Evolutionary conservation across 2,797 vertebrate genomes (phyloP), one percentile per base, ranked within the genome.

Genomic region (Argyrosomus regius): DNA sequence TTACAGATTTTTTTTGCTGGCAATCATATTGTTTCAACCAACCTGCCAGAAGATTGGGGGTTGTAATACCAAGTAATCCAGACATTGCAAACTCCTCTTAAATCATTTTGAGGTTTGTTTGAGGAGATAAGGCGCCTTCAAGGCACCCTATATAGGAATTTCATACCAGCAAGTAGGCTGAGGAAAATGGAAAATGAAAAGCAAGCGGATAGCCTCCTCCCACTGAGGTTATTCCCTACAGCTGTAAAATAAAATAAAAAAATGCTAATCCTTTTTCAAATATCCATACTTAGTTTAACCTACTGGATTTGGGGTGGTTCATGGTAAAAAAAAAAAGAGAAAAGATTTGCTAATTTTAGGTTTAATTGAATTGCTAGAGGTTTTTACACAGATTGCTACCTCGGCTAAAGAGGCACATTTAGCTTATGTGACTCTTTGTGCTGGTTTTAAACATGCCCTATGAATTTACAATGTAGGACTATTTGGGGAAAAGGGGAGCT

Each of bases 101-200:
- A 75, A 77, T 57, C 62, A 75, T 85, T 84, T 72, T 57, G 50
- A 75, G 59, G 17, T 67, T 66, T 75, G 70, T 88, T 80, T 61
- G 74, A 50, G 63, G 64, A 82, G 71, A 85, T 81, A 81, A 69
- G 65, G 10, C 45, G 59, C 74, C 88, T 87, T 61, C 59, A 52
- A 79, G 83, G 58, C 53, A 61, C 54, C 59, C 73, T 75, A 45
- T 70, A 57, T 60, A 58, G 73, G 60, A 48, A 76, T 87, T 69
- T 83, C 45, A 70, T 52, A 81, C 31, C 22, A 18, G 35, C 2
- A 35, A 80, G 75, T 26, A 75, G 75, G 46, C 59, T 78, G 59
- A 81, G 83, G 54, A 80, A 80, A 90, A 89, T 81, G 22, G 46
- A 85, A 74, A 86, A 78, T 81, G 54, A 87, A 85, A 83, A 83